These are phyloP conservation scores for Drosophila littoralis DNA, from an alignment of 1,140 invertebrate species.

Conservation along the genomic window DNA sequence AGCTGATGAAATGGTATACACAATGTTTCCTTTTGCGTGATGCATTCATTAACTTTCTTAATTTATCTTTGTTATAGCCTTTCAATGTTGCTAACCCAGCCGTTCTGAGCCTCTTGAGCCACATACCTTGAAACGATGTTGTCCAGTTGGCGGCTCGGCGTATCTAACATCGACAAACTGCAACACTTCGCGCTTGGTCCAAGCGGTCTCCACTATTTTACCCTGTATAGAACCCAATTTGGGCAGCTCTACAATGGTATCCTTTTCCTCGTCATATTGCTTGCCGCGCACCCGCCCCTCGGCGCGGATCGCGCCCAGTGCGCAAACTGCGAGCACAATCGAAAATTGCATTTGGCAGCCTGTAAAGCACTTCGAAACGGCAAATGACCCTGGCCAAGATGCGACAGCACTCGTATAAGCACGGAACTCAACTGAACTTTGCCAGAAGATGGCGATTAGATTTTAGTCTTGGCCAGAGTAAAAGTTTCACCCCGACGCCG, in stretches of 20 bases:
- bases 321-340: neutral
- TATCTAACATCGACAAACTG: conserved; percentile 83
- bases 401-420: conserved; percentile 47
- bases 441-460: conserved; percentile 25
- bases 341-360: conserved; percentile 40
- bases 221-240: conserved; percentile 77
- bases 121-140: conserved; percentile 77
- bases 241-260: conserved; percentile 74
- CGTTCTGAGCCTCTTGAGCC: no score
- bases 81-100: no score
- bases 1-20: no score
- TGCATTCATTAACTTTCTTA: no score
- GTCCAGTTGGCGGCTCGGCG: conserved; percentile 77
- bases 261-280: conserved; percentile 70
- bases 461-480: conserved; percentile 46
- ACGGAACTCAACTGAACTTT: conserved; percentile 65
- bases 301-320: conserved; percentile 2
- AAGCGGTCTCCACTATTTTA: conserved; percentile 70
- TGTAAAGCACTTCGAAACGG: neutral
- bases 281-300: conserved; percentile 45
- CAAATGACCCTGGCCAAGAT: neutral
- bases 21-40: no score
- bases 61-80: no score
- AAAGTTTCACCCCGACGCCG: conserved; percentile 62
- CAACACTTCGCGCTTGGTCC: conserved; percentile 73